These are phyloP conservation scores for Pseudorhiza aurosa DNA, from an alignment of 30 jellyfish, hydroid and myxozoan genomes.

Conservation along the genomic window DNA sequence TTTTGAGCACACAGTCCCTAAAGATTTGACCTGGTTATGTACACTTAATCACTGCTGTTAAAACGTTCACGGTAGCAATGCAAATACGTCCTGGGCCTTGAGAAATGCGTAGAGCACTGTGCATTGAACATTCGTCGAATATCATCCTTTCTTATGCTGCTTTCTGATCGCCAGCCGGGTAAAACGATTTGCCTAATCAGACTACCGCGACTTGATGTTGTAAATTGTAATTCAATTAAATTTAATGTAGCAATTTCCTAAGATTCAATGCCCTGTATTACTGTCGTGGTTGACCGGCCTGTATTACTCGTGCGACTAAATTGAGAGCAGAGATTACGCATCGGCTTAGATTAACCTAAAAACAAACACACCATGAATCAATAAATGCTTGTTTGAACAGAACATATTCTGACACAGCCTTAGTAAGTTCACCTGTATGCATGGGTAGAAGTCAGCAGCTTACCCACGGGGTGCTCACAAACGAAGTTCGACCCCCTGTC, in stretches of 20 bases:
- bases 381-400: not conserved
- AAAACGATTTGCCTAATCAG: too few relatives aligned
- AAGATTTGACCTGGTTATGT: not conserved
- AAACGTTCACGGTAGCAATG: not conserved
- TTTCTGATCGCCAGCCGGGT: too few relatives aligned
- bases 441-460: not conserved
- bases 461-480: too few relatives aligned
- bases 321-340: not conserved
- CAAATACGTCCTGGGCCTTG: conserved; percentile 3
- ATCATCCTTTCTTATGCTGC: too few relatives aligned
- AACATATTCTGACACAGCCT: too few relatives aligned
- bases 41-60: not conserved
- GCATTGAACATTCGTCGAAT: too few relatives aligned
- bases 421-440: conserved; percentile 4
- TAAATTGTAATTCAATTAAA: not conserved
- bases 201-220: not conserved
- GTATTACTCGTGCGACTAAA: conserved; percentile 3
- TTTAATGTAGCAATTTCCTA: conserved; percentile 16
- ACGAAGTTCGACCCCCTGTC: too few relatives aligned
- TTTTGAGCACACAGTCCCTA: not conserved
- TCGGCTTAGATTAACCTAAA: not conserved
- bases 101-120: too few relatives aligned
- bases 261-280: not conserved
- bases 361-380: not conserved
- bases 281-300: not conserved